These are phyloP conservation scores for Mesorhabditis belari DNA, from an alignment of 2,888 invertebrate species.

Conservation along the genomic window DNA sequence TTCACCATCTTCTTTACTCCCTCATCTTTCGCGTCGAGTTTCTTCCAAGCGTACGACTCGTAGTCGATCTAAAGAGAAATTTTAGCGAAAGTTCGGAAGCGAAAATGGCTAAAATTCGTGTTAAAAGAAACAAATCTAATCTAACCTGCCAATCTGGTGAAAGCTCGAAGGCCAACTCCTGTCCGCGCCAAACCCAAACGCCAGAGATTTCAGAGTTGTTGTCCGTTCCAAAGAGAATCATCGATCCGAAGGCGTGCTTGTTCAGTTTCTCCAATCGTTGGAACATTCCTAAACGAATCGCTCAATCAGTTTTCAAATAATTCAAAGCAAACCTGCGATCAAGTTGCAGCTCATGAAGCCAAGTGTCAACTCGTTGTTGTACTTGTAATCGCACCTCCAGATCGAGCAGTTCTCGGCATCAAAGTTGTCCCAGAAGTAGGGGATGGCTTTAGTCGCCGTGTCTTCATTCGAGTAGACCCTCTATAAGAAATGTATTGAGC, in stretches of 20 bases:
- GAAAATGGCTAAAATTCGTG: background rate
- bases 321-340: slow-evolving; percentile 74
- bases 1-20: slow-evolving; percentile 62
- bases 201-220: slow-evolving; percentile 87
- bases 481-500: slow-evolving; percentile 20
- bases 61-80: slow-evolving; percentile 68
- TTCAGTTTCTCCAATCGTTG: slow-evolving; percentile 96
- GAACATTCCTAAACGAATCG: slow-evolving; percentile 72
- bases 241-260: slow-evolving; percentile 88
- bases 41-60: slow-evolving; percentile 89
- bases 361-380: slow-evolving; percentile 79
- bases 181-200: slow-evolving; percentile 96
- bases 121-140: background rate
- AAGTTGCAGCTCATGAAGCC: slow-evolving; percentile 98
- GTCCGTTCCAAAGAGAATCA: slow-evolving; percentile 84
- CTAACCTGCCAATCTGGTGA: slow-evolving; percentile 49
- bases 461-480: slow-evolving; percentile 93
- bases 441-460: slow-evolving; percentile 75
- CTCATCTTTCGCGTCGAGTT: slow-evolving; percentile 73
- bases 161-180: slow-evolving; percentile 78
- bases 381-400: slow-evolving; percentile 95
- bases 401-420: slow-evolving; percentile 83
- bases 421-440: slow-evolving; percentile 97
- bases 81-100: background rate
- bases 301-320: background rate